These are phyloP conservation scores for Larimichthys polyactis DNA, from an alignment of 2,113 vertebrate genomes.

Conservation along the genomic window DNA sequence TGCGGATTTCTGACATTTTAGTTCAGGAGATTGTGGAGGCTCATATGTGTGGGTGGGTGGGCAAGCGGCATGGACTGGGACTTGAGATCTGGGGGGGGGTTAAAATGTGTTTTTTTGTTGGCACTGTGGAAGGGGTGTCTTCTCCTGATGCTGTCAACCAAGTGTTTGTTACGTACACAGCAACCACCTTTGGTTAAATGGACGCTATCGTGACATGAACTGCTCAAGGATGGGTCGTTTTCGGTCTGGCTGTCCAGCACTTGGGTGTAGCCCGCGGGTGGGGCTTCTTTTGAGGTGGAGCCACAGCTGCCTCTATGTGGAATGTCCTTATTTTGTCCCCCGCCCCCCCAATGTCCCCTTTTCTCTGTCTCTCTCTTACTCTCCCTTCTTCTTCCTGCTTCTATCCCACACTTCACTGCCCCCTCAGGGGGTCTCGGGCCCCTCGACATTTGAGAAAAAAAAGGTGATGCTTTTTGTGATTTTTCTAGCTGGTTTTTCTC, in stretches of 20 bases:
- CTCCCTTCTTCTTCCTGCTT: slow-evolving; percentile 19
- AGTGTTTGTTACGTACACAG: slow-evolving; percentile 67
- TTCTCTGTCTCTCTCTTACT: slow-evolving; percentile 26
- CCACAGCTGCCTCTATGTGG: slow-evolving; percentile 82
- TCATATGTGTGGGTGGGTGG: slow-evolving; percentile 44
- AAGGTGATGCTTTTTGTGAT: slow-evolving; percentile 69
- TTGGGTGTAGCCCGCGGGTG: slow-evolving; percentile 70
- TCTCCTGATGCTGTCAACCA: slow-evolving; percentile 61
- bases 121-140: slow-evolving; percentile 68
- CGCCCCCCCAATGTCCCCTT: slow-evolving; percentile 20
- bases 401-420: slow-evolving; percentile 30
- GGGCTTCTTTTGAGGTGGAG: slow-evolving; percentile 74
- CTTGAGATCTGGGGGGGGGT: not conserved
- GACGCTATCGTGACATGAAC: slow-evolving; percentile 52
- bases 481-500: slow-evolving; percentile 65
- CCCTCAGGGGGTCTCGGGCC: slow-evolving; percentile 28
- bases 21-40: slow-evolving; percentile 33
- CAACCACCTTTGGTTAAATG: slow-evolving; percentile 53
- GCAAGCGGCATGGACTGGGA: slow-evolving; percentile 16
- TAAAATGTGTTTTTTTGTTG: slow-evolving; percentile 41
- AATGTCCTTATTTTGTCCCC: slow-evolving; percentile 74
- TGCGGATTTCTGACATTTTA: slow-evolving; percentile 51
- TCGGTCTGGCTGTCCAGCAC: slow-evolving; percentile 64
- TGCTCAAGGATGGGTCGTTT: slow-evolving; percentile 39
- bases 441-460: slow-evolving; percentile 63